phyloP scores from a whole-genome alignment of 1,140 invertebrate genomes.

The Subanguina moxae region DNA sequence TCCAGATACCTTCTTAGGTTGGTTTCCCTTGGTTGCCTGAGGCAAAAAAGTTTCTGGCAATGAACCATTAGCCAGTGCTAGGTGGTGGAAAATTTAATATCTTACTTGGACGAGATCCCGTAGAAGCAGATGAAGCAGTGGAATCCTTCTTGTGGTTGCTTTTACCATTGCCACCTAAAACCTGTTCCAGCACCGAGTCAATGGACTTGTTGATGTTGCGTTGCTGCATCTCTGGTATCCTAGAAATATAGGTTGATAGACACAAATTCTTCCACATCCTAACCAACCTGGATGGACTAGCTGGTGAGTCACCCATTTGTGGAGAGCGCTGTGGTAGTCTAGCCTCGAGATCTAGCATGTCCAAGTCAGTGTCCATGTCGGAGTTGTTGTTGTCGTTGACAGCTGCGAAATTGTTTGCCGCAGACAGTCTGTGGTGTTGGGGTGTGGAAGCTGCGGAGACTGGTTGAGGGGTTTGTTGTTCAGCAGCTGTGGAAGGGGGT shows the following conservation, averaged over 20 bases:
- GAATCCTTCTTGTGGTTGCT: slow-evolving; percentile 8
- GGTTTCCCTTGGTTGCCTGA: too few species aligned
- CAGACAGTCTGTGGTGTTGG: neutral
- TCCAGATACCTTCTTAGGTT: too few species aligned
- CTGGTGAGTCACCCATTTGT: slow-evolving; percentile 19
- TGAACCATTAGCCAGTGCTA: too few species aligned
- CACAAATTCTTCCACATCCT: too few species aligned
- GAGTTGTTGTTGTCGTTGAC: neutral
- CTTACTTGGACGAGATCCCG: slow-evolving; percentile 5
- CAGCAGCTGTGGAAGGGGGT: neutral
- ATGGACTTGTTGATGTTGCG: slow-evolving; percentile 23
- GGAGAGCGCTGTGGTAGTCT: slow-evolving; percentile 19
- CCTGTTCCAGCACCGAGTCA: slow-evolving; percentile 27
- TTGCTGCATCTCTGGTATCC: slow-evolving; percentile 19
- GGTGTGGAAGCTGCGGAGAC: neutral
- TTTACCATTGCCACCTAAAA: neutral
- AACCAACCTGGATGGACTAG: slow-evolving; percentile 16
- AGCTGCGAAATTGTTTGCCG: neutral
- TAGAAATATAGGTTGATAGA: too few species aligned
- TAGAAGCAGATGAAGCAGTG: neutral
- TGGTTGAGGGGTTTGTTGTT: neutral
- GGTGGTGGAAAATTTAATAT: too few species aligned
- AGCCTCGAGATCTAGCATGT: slow-evolving; percentile 1
- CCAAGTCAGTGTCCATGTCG: slow-evolving; percentile 13
- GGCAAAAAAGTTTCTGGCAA: too few species aligned